Conservation (phyloP, 1,140 invertebrate genomes). For the Polyergus mexicanus region DNA sequence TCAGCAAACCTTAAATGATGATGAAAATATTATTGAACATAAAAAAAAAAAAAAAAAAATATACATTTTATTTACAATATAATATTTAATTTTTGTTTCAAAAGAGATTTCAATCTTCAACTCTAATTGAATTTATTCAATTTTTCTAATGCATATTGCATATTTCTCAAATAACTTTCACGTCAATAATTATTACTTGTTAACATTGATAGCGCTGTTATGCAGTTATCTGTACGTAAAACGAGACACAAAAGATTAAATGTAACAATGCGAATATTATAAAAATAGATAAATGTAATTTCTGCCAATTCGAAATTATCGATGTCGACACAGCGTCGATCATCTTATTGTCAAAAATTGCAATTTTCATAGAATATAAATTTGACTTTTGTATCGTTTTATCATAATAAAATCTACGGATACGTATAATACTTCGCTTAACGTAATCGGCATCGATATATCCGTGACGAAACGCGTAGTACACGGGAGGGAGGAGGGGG, state of each 20-base stretch:
- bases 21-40: background rate
- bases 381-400: background rate
- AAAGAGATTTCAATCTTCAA: background rate
- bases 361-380: background rate
- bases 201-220: background rate
- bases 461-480: slow-evolving; percentile 24
- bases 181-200: background rate
- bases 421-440: slow-evolving; percentile 40
- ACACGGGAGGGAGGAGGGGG: background rate
- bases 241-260: background rate
- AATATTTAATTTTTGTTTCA: background rate
- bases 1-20: background rate
- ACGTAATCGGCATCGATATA: slow-evolving; percentile 44
- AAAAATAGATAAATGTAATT: background rate
- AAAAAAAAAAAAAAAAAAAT: background rate
- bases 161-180: background rate
- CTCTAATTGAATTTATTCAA: background rate
- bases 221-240: background rate
- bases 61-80: background rate
- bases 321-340: background rate
- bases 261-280: background rate
- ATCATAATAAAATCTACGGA: slow-evolving; percentile 3
- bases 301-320: background rate
- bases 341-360: background rate
- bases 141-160: background rate